These are phyloP conservation scores for Enteromius anoplus DNA, from an alignment of 2,797 vertebrate genomes.

Conservation along the genomic window DNA sequence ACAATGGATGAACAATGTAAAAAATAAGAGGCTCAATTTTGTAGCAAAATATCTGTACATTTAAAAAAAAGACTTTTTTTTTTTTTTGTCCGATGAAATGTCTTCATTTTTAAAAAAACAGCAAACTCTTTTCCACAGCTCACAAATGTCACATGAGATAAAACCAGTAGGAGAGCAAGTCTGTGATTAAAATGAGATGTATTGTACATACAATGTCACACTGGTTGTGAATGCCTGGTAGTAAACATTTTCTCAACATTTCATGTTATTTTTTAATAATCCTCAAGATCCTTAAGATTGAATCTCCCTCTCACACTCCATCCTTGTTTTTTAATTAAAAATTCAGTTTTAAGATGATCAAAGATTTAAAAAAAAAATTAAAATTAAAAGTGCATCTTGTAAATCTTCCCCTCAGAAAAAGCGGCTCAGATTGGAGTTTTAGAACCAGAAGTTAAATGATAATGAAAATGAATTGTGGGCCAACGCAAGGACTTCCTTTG, in stretches of 20 bases:
- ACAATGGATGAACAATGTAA: constrained; percentile 65
- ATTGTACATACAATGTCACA: constrained; percentile 50
- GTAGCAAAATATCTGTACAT: constrained; percentile 68
- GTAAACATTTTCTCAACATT: constrained; percentile 30
- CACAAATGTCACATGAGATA: constrained; percentile 57
- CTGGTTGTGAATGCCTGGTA: constrained; percentile 39
- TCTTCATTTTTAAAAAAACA: constrained; percentile 44
- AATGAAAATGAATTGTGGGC: constrained; percentile 7
- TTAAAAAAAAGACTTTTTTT: constrained; percentile 57
- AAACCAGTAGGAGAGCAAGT: constrained; percentile 56
- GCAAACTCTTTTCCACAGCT: constrained; percentile 56
- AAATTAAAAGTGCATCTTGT: constrained; percentile 58
- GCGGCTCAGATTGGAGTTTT: constrained; percentile 41
- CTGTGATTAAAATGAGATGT: constrained; percentile 52
- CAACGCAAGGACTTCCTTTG: neutral
- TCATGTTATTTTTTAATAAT: constrained; percentile 14
- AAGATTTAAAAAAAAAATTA: constrained; percentile 20
- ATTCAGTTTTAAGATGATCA: constrained; percentile 24
- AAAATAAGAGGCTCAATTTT: constrained; percentile 65
- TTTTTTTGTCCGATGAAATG: constrained; percentile 40
- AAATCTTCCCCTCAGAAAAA: constrained; percentile 47
- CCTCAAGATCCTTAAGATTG: constrained; percentile 22
- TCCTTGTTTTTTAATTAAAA: constrained; percentile 6
- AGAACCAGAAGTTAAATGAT: constrained; percentile 14
- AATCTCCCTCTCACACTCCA: neutral